Evolutionary conservation across 2,888 invertebrate species (phyloP), one percentile per base, ranked within the genome.

Genomic region (Scelioninae gen. 1): DNA sequence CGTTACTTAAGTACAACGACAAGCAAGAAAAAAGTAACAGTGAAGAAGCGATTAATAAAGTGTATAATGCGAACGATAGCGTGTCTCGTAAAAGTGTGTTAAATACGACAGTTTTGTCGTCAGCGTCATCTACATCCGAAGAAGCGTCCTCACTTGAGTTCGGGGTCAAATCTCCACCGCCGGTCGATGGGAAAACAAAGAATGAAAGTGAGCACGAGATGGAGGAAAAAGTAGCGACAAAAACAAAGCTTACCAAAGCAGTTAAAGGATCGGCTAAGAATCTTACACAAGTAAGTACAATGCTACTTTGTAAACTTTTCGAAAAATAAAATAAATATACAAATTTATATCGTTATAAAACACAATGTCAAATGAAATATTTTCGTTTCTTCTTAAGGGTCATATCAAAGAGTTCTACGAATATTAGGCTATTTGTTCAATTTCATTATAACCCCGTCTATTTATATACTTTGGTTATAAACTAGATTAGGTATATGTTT

Each of bases 21-120:
- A 85, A 88, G 1, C 62, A 87, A 8, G 91, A 91, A 8, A 86
- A 74, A 43, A 85, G 78, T 32, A 87, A 90, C 34, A 72, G 72
- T 15, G 79, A 49, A 6, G 91, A 92, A 63, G 91, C 91, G 66
- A 90, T 91, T 9, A 92, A 89, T 58, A 92, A 92, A 58, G 91
- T 92, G 4, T 89, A 40, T 15, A 32, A 56, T 29, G 23, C 29
- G 9, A 69, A 68, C 0, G 65, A 72, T 13, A n/a, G n/a, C 23
- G 55, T 56, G 45, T 53, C 23, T 0, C 69, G 66, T 3, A 51
- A 49, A n/a, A 72, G 45, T n/a, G n/a, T 16, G n/a, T n/a, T n/a
- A 7, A 72, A 53, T 10, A 16, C 43, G 0, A 69, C 82, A 1
- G 71, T 47, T 7, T 69, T 71, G 23, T 83, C 80, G 1, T 83